These are phyloP conservation scores for Ramphastos sulfuratus DNA, from an alignment of 2,113 vertebrate genomes.

Conservation along the genomic window DNA sequence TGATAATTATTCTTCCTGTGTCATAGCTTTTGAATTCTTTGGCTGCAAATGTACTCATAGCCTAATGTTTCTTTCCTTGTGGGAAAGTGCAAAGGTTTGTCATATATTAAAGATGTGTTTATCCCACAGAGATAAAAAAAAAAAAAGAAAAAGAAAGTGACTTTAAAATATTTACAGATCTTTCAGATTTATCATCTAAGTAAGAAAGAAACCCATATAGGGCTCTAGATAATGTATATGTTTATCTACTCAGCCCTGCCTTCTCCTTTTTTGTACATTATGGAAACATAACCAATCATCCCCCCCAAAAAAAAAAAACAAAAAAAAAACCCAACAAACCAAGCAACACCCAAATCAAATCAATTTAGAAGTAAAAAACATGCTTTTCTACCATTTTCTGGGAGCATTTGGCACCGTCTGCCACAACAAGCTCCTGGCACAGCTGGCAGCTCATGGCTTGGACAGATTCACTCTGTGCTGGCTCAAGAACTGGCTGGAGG, in stretches of 20 bases:
- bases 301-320: neutral
- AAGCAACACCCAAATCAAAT: neutral
- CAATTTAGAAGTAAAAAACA: neutral
- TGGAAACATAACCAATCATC: neutral
- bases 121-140: neutral
- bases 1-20: neutral
- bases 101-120: neutral
- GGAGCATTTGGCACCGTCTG: neutral
- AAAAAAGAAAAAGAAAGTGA: accelerated
- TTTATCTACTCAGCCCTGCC: neutral
- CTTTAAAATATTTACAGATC: neutral
- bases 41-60: neutral
- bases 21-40: constrained; percentile 4
- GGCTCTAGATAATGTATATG: neutral
- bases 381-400: neutral
- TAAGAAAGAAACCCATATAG: neutral
- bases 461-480: no score
- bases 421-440: no score
- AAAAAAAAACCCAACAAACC: neutral
- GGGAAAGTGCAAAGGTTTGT: neutral
- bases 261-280: neutral
- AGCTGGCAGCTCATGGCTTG: no score
- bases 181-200: neutral
- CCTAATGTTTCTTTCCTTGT: neutral
- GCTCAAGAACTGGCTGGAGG: no score